A percentile compares a stretch with the other conserved stretches of the same genome.
These are phyloP conservation scores for Amyelois transitella DNA, from an alignment of 1,140 invertebrate species.

Conservation along the genomic window DNA sequence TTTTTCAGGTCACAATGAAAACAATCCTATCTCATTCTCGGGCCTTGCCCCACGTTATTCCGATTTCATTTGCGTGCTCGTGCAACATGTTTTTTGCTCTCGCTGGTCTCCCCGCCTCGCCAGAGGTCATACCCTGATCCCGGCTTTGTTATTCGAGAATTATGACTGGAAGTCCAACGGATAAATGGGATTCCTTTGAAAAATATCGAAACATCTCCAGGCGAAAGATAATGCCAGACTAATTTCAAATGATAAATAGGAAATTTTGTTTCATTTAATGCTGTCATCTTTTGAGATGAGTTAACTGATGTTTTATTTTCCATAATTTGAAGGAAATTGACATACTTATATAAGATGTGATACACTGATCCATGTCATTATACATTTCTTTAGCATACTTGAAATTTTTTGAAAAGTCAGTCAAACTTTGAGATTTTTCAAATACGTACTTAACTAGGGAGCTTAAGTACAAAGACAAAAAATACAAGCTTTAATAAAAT, in stretches of 20 bases:
- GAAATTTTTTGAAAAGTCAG: too few species aligned
- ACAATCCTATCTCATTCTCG: neutral
- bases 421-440: too few species aligned
- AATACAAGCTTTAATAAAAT: too few species aligned
- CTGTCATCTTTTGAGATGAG: too few species aligned
- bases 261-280: too few species aligned
- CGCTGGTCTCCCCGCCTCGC: slow-evolving; percentile 35
- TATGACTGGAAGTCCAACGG: slow-evolving; percentile 51
- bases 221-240: slow-evolving; percentile 36
- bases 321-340: too few species aligned
- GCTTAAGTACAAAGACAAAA: too few species aligned
- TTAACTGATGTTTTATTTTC: too few species aligned
- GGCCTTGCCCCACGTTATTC: slow-evolving; percentile 42
- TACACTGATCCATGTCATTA: too few species aligned
- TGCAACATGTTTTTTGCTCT: slow-evolving; percentile 50
- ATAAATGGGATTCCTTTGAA: slow-evolving; percentile 63
- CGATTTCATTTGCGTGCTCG: slow-evolving; percentile 70
- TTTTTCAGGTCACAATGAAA: neutral
- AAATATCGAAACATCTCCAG: slow-evolving; percentile 61
- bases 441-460: too few species aligned
- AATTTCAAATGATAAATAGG: slow-evolving; percentile 59
- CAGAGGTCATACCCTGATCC: slow-evolving; percentile 58
- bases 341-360: too few species aligned
- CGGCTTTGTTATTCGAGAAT: slow-evolving; percentile 63
- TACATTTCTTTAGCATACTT: too few species aligned